phyloP scores from a whole-genome alignment of 2,113 vertebrate genomes.

The Nettapus auritus region DNA sequence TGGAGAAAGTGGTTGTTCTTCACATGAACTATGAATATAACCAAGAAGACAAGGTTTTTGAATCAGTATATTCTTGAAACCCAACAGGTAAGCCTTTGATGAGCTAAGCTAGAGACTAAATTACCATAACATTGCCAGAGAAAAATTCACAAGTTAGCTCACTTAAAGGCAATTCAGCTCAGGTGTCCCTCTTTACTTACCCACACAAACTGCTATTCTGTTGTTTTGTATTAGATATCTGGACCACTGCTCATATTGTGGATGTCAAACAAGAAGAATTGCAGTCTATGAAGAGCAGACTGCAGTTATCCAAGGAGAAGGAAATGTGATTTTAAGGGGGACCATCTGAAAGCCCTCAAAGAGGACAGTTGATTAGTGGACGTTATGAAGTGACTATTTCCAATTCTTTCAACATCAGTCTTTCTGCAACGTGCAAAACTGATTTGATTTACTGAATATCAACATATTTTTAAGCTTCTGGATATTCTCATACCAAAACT shows the following conservation, averaged over 20 bases:
- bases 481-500: background rate
- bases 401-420: background rate
- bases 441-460: background rate
- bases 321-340: background rate
- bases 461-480: background rate
- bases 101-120: background rate
- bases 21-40: background rate
- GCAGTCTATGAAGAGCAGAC: background rate
- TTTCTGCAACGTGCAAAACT: background rate
- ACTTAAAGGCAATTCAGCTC: background rate
- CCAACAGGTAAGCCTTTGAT: background rate
- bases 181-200: background rate
- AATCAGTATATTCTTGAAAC: background rate
- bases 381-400: background rate
- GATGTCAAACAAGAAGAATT: background rate
- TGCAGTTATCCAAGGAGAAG: background rate
- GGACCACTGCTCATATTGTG: background rate
- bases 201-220: accelerated
- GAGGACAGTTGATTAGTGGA: background rate
- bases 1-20: background rate
- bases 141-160: background rate
- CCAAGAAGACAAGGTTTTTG: background rate
- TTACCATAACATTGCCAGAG: background rate
- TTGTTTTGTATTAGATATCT: background rate
- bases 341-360: background rate